Evolutionary conservation across 2,888 invertebrate genomes (phyloP).

Genomic region (Amiota minor): DNA sequence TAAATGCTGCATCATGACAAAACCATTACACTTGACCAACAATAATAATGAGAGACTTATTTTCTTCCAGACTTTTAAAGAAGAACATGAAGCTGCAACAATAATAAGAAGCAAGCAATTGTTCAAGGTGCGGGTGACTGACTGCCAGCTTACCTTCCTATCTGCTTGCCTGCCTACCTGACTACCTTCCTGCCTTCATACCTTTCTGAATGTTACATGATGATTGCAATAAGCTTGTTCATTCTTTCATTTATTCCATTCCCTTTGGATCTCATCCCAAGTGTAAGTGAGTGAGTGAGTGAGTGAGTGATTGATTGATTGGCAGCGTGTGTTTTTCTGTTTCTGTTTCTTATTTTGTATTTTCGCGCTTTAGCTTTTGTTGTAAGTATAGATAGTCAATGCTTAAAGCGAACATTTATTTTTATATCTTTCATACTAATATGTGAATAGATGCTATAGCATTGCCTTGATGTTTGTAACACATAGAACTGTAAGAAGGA

Average conservation of each 20-base stretch:
- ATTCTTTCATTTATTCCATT: too few species aligned
- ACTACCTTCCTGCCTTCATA: too few species aligned
- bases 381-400: constrained; percentile 48
- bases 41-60: too few species aligned
- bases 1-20: constrained; percentile 72
- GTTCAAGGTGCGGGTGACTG: constrained; percentile 53
- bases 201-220: too few species aligned
- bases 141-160: neutral
- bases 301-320: constrained; percentile 66
- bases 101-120: neutral
- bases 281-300: constrained; percentile 42
- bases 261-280: too few species aligned
- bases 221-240: too few species aligned
- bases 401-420: constrained; percentile 61
- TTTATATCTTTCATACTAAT: neutral
- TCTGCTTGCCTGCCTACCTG: neutral
- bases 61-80: neutral
- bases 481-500: too few species aligned
- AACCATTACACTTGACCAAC: constrained; percentile 68
- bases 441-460: neutral
- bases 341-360: constrained; percentile 30
- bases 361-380: constrained; percentile 52
- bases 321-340: constrained; percentile 63
- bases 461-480: too few species aligned
- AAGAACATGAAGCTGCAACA: neutral